Percentiles rank a stretch among this genome's conserved stretches.
Conservation (phyloP, 1,140 invertebrate species). For the Diploscapter pachys region DNA sequence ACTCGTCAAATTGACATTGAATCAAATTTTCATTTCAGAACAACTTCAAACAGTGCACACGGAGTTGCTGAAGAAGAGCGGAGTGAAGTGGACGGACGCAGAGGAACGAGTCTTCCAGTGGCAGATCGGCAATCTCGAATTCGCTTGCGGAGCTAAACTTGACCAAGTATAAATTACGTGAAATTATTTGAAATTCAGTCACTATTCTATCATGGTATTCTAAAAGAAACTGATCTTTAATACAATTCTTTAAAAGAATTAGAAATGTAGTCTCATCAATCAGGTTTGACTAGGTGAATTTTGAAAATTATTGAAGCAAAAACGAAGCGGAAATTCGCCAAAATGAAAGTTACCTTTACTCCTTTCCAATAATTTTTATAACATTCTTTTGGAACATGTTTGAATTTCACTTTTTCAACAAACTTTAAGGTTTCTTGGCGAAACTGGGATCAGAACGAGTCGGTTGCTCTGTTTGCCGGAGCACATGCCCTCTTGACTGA, state of each 20-base stretch:
- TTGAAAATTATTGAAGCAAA: too few relatives aligned
- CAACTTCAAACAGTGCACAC: constrained; percentile 2
- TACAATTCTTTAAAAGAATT: too few relatives aligned
- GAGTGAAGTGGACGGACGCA: constrained; percentile 33
- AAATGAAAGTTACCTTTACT: too few relatives aligned
- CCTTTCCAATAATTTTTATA: too few relatives aligned
- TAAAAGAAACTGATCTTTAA: too few relatives aligned
- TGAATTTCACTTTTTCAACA: too few relatives aligned
- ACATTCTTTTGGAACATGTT: too few relatives aligned
- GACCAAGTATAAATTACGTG: constrained; percentile 36
- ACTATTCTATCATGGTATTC: neutral
- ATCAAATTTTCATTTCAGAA: constrained; percentile 1
- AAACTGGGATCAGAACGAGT: constrained; percentile 63
- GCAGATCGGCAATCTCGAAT: constrained; percentile 61
- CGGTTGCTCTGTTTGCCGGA: constrained; percentile 60
- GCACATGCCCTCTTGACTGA: constrained; percentile 54
- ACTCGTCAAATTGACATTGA: too few relatives aligned
- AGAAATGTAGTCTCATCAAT: too few relatives aligned
- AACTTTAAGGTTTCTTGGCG: constrained; percentile 47
- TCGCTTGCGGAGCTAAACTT: constrained; percentile 60
- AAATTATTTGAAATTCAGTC: neutral
- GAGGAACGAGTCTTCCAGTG: constrained; percentile 60
- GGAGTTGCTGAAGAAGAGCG: constrained; percentile 1
- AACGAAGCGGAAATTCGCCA: too few relatives aligned
- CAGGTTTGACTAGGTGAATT: too few relatives aligned